Evolutionary conservation across 2,113 vertebrate species (phyloP).

Genomic region (Irena cyanogastra): DNA sequence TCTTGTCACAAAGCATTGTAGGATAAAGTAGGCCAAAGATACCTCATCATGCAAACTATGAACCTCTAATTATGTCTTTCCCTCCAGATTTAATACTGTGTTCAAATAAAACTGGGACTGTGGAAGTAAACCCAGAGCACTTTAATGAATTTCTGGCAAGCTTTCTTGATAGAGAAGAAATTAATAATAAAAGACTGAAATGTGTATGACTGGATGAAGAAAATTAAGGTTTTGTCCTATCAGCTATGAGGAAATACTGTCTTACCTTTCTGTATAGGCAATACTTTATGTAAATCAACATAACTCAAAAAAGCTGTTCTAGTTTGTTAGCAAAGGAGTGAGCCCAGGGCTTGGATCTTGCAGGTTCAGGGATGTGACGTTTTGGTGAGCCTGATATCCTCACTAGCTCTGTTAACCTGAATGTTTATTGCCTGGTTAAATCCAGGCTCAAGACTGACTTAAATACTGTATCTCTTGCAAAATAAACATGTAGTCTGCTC

Average conservation of each 20-base stretch:
- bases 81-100: background rate
- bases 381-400: background rate
- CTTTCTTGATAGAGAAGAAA: background rate
- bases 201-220: background rate
- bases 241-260: background rate
- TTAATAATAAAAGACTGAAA: background rate
- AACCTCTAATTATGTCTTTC: background rate
- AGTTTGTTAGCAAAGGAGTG: background rate
- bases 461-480: background rate
- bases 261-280: background rate
- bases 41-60: background rate
- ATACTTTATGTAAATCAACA: background rate
- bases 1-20: background rate
- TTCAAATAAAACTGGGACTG: background rate
- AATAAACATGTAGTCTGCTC: background rate
- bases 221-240: background rate
- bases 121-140: background rate
- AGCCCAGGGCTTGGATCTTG: background rate
- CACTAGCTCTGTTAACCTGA: background rate
- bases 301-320: background rate
- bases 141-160: background rate
- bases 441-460: background rate
- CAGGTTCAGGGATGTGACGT: background rate
- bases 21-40: conserved; percentile 23
- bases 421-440: background rate